Evolutionary conservation across 2,113 vertebrate genomes (phyloP).

Genomic region (cat (Felis catus)): F.catus_Fca126_mat1.0 CM031412.1:121189501-121190000

Average conservation of each 20-base stretch:
- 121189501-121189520: not conserved
- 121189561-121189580: not conserved
- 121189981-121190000: slow-evolving; percentile 27
- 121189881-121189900: slow-evolving; percentile 22
- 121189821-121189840: not conserved
- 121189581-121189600: not conserved
- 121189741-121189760: not conserved
- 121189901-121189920: slow-evolving; percentile 10
- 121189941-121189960: slow-evolving; percentile 32
- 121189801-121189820: not conserved
- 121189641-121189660: not conserved
- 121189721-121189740: not conserved
- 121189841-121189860: not conserved
- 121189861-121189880: not conserved
- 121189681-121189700: not conserved
- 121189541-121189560: not conserved
- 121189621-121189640: not conserved
- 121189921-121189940: not conserved
- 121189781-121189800: not conserved
- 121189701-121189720: not conserved
- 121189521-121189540: not conserved
- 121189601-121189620: not conserved
- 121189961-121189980: slow-evolving; percentile 53
- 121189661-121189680: not conserved
- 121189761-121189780: not conserved